phyloP scores from a whole-genome alignment of 2,888 invertebrate species.

The Parnassius mnemosyne region DNA sequence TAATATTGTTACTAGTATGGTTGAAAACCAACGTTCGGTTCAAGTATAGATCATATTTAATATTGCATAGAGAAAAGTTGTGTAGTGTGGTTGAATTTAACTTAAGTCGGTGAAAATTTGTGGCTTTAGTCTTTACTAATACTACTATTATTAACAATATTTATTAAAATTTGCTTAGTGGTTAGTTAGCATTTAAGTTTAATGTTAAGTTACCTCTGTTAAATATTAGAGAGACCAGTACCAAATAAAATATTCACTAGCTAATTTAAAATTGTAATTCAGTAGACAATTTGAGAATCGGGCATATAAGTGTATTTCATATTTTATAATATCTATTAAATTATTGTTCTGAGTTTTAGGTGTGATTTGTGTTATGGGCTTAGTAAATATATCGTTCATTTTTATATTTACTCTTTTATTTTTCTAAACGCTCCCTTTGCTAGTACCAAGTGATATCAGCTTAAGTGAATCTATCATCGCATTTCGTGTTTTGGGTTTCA shows the following conservation, averaged over 20 bases:
- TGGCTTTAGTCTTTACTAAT: neutral
- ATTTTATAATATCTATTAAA: neutral
- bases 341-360: conserved; percentile 2
- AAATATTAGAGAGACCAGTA: conserved; percentile 50
- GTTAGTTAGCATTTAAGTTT: conserved; percentile 30
- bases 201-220: conserved; percentile 10
- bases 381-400: conserved; percentile 11
- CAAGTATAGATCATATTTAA: conserved; percentile 29
- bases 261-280: conserved; percentile 8
- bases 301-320: conserved; percentile 9
- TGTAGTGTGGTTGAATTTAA: neutral
- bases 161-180: conserved; percentile 23
- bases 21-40: conserved; percentile 58
- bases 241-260: conserved; percentile 68
- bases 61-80: neutral
- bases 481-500: no score
- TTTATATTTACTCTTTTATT: neutral
- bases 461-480: no score
- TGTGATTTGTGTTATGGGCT: conserved; percentile 20
- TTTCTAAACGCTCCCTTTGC: neutral
- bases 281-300: conserved; percentile 1
- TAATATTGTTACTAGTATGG: conserved; percentile 60
- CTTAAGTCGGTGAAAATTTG: neutral
- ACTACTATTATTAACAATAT: no score
- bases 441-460: no score